These are phyloP conservation scores for Plemyria rubiginata DNA, from an alignment of 2,888 invertebrate species.

Conservation along the genomic window DNA sequence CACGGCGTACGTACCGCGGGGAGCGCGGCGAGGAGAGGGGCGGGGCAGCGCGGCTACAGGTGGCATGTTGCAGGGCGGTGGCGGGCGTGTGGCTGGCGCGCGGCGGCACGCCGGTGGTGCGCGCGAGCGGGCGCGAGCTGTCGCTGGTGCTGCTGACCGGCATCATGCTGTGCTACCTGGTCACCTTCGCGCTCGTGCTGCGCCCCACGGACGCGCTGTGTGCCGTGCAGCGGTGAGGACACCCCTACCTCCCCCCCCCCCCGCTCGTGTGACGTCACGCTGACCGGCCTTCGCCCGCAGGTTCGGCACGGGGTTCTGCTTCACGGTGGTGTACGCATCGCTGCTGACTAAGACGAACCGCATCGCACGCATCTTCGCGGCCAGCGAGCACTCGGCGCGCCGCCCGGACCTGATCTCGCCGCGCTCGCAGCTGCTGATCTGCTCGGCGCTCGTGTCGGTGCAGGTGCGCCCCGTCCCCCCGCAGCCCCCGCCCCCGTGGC, in stretches of 20 bases:
- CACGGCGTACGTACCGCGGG: slow-evolving; percentile 83
- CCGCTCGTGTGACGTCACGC: not conserved
- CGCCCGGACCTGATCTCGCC: slow-evolving; percentile 97
- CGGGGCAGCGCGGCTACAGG: too few species aligned
- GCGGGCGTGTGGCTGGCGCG: slow-evolving; percentile 91
- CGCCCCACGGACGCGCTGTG: slow-evolving; percentile 94
- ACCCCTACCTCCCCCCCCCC: too few species aligned
- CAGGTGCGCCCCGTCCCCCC: slow-evolving; percentile 85
- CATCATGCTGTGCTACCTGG: slow-evolving; percentile 94
- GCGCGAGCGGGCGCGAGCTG: slow-evolving; percentile 95
- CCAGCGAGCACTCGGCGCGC: slow-evolving; percentile 96
- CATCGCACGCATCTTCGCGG: slow-evolving; percentile 97
- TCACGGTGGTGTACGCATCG: slow-evolving; percentile 98
- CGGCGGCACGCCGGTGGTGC: slow-evolving; percentile 97
- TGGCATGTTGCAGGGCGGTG: slow-evolving; percentile 79
- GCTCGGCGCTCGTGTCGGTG: slow-evolving; percentile 92
- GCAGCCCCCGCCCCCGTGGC: not conserved
- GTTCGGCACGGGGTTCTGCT: slow-evolving; percentile 95
- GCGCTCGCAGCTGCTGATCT: slow-evolving; percentile 94
- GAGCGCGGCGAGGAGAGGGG: not conserved
- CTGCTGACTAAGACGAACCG: slow-evolving; percentile 98
- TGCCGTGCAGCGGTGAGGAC: slow-evolving; percentile 91
- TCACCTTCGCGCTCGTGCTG: slow-evolving; percentile 95
- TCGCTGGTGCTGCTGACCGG: slow-evolving; percentile 96
- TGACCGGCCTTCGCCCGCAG: slow-evolving; percentile 64